Evolutionary conservation across 2,113 vertebrate species (phyloP).

Genomic region (Pterocles burchelli): DNA sequence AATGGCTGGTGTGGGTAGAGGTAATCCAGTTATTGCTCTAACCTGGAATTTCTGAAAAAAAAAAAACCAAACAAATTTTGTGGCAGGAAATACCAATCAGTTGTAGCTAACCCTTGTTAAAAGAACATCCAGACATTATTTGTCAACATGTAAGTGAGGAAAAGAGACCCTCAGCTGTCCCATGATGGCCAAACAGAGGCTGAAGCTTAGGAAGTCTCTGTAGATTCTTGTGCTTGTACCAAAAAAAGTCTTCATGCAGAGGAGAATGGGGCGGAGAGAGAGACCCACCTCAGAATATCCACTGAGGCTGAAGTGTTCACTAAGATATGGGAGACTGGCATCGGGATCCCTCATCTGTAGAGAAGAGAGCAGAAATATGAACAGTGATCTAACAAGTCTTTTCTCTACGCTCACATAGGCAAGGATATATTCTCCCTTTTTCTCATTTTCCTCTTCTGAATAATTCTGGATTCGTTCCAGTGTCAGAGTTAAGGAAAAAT

Average conservation of each 20-base stretch:
- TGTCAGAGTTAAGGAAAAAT: not conserved
- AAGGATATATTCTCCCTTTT: not conserved
- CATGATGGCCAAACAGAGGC: not conserved
- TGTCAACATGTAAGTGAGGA: not conserved
- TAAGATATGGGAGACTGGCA: not conserved
- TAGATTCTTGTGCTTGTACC: not conserved
- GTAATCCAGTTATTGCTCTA: not conserved
- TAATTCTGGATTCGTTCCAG: not conserved
- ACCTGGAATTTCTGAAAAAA: not conserved
- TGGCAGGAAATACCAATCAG: not conserved
- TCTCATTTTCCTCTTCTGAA: not conserved
- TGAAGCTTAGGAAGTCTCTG: not conserved
- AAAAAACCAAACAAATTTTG: not conserved
- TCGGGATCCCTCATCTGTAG: not conserved
- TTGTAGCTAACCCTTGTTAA: not conserved
- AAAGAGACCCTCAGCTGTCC: not conserved
- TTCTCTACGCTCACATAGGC: not conserved
- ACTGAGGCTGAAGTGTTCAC: not conserved
- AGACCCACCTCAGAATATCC: not conserved
- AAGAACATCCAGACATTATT: not conserved
- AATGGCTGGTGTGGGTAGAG: not conserved
- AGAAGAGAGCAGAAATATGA: fast-evolving
- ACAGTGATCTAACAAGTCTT: not conserved
- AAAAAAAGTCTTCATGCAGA: not conserved
- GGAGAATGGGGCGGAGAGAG: not conserved